These are phyloP conservation scores for Pipra filicauda DNA, from an alignment of 2,113 vertebrate species.

Conservation along the genomic window DNA sequence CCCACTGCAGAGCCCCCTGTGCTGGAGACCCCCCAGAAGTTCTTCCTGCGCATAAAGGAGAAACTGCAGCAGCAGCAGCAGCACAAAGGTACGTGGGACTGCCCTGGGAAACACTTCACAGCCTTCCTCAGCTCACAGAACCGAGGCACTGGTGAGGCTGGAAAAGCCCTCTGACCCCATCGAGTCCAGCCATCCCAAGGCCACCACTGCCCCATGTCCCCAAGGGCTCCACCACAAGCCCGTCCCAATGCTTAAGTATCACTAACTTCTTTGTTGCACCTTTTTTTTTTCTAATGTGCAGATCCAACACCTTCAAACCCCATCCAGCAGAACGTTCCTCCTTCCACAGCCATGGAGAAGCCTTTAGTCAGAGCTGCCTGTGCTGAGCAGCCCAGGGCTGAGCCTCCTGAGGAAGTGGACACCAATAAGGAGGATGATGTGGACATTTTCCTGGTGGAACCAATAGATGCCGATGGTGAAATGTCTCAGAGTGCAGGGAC, in stretches of 20 bases:
- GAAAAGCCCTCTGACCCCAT: neutral
- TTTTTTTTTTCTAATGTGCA: neutral
- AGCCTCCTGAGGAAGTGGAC: neutral
- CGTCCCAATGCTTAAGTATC: neutral
- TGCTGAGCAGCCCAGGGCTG: neutral
- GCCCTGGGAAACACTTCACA: neutral
- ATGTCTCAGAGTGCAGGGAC: neutral
- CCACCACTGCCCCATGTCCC: neutral
- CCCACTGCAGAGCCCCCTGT: fast-evolving
- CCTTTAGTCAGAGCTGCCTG: fast-evolving
- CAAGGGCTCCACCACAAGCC: neutral
- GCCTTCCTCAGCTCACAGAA: fast-evolving
- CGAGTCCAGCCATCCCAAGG: neutral
- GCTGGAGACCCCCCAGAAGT: slow-evolving; percentile 31
- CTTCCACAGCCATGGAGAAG: neutral
- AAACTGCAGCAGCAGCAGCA: slow-evolving; percentile 4
- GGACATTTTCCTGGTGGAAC: slow-evolving; percentile 7
- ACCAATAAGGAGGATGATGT: neutral
- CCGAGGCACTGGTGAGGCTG: neutral
- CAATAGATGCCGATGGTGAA: slow-evolving; percentile 39
- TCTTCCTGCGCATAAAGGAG: slow-evolving; percentile 62
- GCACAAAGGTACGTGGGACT: slow-evolving; percentile 11
- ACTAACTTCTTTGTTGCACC: neutral
- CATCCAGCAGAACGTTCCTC: neutral
- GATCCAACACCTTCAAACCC: neutral